These are phyloP conservation scores for Laupala kohalensis DNA, from an alignment of 1,140 invertebrate species.

Conservation along the genomic window DNA sequence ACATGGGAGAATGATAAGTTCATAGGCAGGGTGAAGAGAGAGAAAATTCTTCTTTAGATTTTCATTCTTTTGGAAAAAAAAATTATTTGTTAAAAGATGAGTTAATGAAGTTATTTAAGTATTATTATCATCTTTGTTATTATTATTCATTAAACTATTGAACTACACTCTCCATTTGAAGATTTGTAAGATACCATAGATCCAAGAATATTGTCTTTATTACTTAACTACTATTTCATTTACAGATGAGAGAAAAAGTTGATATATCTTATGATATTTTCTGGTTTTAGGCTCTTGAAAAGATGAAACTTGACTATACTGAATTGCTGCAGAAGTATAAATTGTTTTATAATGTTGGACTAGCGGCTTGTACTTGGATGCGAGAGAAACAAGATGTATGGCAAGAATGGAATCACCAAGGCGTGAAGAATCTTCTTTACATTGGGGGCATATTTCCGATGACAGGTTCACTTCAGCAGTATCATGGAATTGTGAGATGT, in stretches of 20 bases:
- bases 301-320: slow-evolving; percentile 43
- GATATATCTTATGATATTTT: not conserved
- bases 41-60: too few species aligned
- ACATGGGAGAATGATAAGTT: too few species aligned
- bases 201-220: too few species aligned
- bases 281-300: slow-evolving; percentile 34
- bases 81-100: too few species aligned
- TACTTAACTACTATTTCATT: too few species aligned
- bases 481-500: slow-evolving; percentile 44
- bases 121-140: too few species aligned
- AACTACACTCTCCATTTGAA: too few species aligned
- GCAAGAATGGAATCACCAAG: slow-evolving; percentile 37
- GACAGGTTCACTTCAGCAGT: slow-evolving; percentile 38
- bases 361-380: slow-evolving; percentile 57
- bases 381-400: slow-evolving; percentile 35
- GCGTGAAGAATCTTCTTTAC: slow-evolving; percentile 35
- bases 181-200: too few species aligned
- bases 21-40: too few species aligned
- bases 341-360: slow-evolving; percentile 13
- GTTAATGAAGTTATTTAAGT: too few species aligned
- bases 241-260: not conserved
- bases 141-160: too few species aligned
- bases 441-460: slow-evolving; percentile 72
- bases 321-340: slow-evolving; percentile 36
- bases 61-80: too few species aligned